Evolutionary conservation across 1,140 invertebrate species (phyloP), one percentile per base, ranked within the genome.

Genomic region (Bombus turneri): DNA sequence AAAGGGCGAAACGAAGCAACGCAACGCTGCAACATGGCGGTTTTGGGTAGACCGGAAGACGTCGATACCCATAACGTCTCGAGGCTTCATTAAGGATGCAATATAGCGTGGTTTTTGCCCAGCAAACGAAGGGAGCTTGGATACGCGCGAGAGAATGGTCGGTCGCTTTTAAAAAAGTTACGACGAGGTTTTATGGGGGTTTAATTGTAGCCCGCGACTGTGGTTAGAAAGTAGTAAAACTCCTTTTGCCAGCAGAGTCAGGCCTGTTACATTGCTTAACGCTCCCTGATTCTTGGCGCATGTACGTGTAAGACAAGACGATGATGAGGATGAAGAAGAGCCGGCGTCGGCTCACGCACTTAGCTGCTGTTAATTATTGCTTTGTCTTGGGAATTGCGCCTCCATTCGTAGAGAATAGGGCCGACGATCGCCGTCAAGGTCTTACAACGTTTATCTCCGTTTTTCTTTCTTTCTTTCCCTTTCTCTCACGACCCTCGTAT

Each of bases 191-290:
- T 94, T 94, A 94, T 93, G 93, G 86, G 86, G 91, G 91, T 94
- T 94, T 94, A 94, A 94, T 94, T 94, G 93, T 94, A 94, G 91
- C 82, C 91, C 88, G 87, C 87, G 91, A 93, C 89, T 92, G 92
- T 92, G 91, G 93, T 94, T 94, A 94, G 91, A 94, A 94, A 93
- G 93, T 94, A 94, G 91, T 94, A 93, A 94, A 94, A 93, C 87
- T 88, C 91, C 89, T 89, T 89, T 86, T 86, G 84, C 87, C 83
- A 83, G 78, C 34, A 57, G 85, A 85, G 75, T 66, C 79, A 37
- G 85, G 25, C 73, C 89, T 88, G 87, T 91, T 92, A 88, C 87
- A 89, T 82, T 86, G 86, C 86, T 93, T 90, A 91, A 86, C 87
- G 86, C 73, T 88, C 83, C 47, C 66, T 64, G 71, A 75, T 87